A percentile compares a stretch with the other conserved stretches of the same genome.
Conservation (phyloP, 1,140 invertebrate genomes). For the Aphelenchoides avenae region DNA sequence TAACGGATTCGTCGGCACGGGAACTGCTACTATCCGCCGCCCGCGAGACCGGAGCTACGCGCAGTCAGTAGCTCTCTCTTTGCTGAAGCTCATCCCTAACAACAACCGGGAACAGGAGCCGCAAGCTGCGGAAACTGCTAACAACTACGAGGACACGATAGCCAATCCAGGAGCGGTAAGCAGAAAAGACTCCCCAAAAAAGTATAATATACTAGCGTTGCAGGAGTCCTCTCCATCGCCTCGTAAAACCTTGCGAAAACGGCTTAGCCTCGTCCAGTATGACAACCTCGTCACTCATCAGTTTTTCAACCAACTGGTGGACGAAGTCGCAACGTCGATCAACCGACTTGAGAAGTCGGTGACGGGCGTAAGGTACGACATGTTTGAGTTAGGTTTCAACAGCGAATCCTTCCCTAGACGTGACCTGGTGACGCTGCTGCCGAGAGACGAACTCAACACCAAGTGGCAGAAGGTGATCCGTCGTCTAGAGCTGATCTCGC, state of each 20-base stretch:
- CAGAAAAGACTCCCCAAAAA: conserved; percentile 1
- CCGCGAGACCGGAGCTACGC: conserved; percentile 21
- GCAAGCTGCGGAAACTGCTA: neutral
- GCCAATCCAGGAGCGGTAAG: conserved; percentile 22
- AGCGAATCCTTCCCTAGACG: conserved; percentile 3
- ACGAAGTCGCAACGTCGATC: conserved; percentile 44
- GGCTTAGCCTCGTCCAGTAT: conserved; percentile 50
- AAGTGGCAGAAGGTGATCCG: conserved; percentile 57
- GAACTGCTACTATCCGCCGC: conserved; percentile 1
- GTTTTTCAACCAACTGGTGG: conserved; percentile 53
- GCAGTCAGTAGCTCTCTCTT: conserved; percentile 37
- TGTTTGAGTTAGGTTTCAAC: neutral
- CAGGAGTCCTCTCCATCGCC: conserved; percentile 34
- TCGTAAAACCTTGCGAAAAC: conserved; percentile 32
- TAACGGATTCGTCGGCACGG: conserved; percentile 45
- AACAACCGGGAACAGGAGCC: conserved; percentile 12
- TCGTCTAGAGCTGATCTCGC: conserved; percentile 50
- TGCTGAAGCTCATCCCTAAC: conserved; percentile 35
- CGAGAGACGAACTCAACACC: conserved; percentile 47
- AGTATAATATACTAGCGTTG: neutral
- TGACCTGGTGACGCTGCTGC: conserved; percentile 2
- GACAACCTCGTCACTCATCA: conserved; percentile 57
- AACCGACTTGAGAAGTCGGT: conserved; percentile 40
- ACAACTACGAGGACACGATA: conserved; percentile 21
- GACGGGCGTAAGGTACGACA: conserved; percentile 40